Evolutionary conservation across 2,888 invertebrate species (phyloP).

Genomic region (Eupithecia dodoneata): DNA sequence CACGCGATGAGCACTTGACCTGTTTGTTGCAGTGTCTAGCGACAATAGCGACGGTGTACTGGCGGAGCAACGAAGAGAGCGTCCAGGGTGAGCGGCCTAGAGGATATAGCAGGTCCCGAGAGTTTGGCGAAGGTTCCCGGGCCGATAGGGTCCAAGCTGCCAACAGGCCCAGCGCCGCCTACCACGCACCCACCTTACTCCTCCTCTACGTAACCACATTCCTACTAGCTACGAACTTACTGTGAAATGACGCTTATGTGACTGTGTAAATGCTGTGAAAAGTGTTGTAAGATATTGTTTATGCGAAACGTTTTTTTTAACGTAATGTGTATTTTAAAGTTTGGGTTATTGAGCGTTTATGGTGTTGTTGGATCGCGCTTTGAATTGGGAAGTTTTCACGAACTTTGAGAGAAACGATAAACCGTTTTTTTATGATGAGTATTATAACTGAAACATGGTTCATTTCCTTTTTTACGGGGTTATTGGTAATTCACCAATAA

Average conservation of each 20-base stretch:
- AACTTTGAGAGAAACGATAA: background rate
- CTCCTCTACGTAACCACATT: constrained; percentile 48
- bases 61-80: constrained; percentile 94
- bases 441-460: background rate
- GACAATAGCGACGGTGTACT: constrained; percentile 93
- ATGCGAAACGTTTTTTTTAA: background rate
- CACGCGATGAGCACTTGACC: constrained; percentile 2
- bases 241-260: constrained; percentile 39
- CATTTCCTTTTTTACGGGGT: background rate
- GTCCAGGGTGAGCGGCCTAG: constrained; percentile 90
- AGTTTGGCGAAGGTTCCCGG: constrained; percentile 88
- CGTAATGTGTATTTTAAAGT: constrained; percentile 2
- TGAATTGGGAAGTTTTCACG: background rate
- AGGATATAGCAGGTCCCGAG: constrained; percentile 91
- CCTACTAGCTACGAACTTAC: constrained; percentile 45
- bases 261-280: constrained; percentile 37
- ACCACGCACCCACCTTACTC: constrained; percentile 49
- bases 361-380: background rate
- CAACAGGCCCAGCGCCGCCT: constrained; percentile 61
- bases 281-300: constrained; percentile 21
- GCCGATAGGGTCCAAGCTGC: constrained; percentile 90
- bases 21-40: constrained; percentile 88
- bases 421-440: background rate
- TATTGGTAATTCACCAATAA: no score
- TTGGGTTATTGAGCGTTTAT: background rate